Evolutionary conservation across 2,113 vertebrate species (phyloP).

Genomic region (Smithornis capensis): DNA sequence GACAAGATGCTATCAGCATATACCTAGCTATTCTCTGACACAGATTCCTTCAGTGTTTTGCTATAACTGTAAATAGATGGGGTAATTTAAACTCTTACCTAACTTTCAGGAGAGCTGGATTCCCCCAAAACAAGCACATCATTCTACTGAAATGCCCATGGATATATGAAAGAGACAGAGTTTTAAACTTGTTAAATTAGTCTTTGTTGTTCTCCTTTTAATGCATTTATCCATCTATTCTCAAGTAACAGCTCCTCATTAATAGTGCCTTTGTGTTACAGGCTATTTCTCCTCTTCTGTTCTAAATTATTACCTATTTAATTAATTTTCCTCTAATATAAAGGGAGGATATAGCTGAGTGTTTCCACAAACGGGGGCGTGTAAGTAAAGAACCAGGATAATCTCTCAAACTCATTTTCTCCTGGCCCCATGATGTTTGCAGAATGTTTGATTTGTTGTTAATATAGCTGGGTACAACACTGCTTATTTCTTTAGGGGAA

Average conservation of each 20-base stretch:
- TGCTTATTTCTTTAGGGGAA: background rate
- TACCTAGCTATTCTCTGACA: background rate
- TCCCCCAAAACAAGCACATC: background rate
- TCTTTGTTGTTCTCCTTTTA: background rate
- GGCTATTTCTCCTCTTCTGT: constrained; percentile 11
- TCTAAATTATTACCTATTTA: constrained; percentile 26
- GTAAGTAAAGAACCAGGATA: background rate
- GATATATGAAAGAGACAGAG: background rate
- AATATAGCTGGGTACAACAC: background rate
- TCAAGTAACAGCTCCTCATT: constrained; percentile 14
- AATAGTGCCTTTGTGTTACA: background rate
- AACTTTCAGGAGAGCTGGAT: background rate
- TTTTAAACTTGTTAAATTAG: background rate
- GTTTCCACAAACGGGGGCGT: background rate
- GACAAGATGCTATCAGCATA: background rate
- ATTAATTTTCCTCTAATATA: constrained; percentile 49
- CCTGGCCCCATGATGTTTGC: background rate
- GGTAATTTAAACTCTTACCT: background rate
- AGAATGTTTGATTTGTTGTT: background rate
- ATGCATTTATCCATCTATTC: background rate
- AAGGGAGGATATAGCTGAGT: constrained; percentile 21
- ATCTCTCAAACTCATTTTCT: constrained; percentile 28
- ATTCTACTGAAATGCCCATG: background rate
- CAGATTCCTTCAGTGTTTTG: background rate
- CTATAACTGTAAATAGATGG: background rate